These are phyloP conservation scores for Sebastes baramenuke DNA, from an alignment of 2,797 vertebrate species.

Conservation along the genomic window DNA sequence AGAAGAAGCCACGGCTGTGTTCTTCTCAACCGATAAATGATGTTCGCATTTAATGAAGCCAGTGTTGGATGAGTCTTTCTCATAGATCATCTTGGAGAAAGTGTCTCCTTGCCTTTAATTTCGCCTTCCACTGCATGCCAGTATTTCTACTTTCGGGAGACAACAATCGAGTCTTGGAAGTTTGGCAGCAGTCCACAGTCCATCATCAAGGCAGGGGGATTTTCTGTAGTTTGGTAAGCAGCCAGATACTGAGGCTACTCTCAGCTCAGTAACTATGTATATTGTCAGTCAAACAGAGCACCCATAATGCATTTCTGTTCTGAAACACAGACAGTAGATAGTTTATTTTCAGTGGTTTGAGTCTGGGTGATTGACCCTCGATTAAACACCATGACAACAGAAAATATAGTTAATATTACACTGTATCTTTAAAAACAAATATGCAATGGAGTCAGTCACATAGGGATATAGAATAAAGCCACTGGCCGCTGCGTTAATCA, in stretches of 20 bases:
- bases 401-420: not conserved
- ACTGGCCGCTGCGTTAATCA: not conserved
- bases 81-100: constrained; percentile 20
- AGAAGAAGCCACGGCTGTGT: not conserved
- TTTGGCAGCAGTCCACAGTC: constrained; percentile 49
- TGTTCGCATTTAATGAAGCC: not conserved
- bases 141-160: constrained; percentile 22
- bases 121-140: constrained; percentile 14
- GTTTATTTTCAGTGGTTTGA: not conserved
- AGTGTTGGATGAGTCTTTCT: not conserved
- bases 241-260: constrained; percentile 40
- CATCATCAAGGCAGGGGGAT: constrained; percentile 26
- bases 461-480: not conserved
- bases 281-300: constrained; percentile 34
- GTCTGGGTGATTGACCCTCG: not conserved
- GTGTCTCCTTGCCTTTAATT: constrained; percentile 28
- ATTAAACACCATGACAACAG: not conserved
- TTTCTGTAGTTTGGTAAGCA: constrained; percentile 41
- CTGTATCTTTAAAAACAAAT: not conserved
- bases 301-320: constrained; percentile 11
- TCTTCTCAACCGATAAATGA: constrained; percentile 3
- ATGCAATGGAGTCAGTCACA: not conserved
- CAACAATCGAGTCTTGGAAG: constrained; percentile 31
- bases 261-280: constrained; percentile 24
- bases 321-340: not conserved